Conservation (phyloP, 2,113 vertebrate species). For the Triplophysa siluroides region DNA sequence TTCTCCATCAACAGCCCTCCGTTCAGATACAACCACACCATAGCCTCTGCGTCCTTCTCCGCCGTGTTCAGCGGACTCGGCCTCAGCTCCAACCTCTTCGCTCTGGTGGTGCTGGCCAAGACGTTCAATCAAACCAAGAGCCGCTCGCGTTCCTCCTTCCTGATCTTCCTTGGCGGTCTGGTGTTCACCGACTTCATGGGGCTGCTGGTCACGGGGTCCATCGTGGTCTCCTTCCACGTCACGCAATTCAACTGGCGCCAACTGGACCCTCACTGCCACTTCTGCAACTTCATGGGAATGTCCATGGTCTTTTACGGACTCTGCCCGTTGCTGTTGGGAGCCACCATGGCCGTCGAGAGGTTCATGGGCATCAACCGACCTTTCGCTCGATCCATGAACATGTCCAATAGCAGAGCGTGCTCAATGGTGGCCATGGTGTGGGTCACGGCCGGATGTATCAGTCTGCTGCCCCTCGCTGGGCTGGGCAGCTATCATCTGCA, state of each 20-base stretch:
- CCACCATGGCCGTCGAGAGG: conserved; percentile 89
- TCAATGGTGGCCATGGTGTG: conserved; percentile 81
- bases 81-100: conserved; percentile 89
- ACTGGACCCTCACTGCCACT: conserved; percentile 81
- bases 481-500: conserved; percentile 88
- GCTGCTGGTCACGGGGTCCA: conserved; percentile 82
- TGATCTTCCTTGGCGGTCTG: conserved; percentile 86
- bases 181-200: conserved; percentile 93
- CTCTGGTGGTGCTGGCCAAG: conserved; percentile 81
- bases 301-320: conserved; percentile 96
- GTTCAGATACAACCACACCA: conserved; percentile 46
- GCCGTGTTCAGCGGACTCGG: conserved; percentile 78
- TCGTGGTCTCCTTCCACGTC: conserved; percentile 84
- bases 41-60: conserved; percentile 80
- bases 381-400: conserved; percentile 76
- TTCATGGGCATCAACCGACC: conserved; percentile 89
- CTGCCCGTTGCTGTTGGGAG: conserved; percentile 86
- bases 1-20: conserved; percentile 68
- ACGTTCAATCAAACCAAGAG: conserved; percentile 73
- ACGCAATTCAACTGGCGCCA: conserved; percentile 75
- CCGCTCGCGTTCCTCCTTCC: conserved; percentile 83
- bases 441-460: conserved; percentile 76
- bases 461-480: conserved; percentile 81
- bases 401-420: conserved; percentile 76
- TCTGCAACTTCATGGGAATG: conserved; percentile 92